These are phyloP conservation scores for Merodon equestris DNA, from an alignment of 2,888 invertebrate species.

Conservation along the genomic window DNA sequence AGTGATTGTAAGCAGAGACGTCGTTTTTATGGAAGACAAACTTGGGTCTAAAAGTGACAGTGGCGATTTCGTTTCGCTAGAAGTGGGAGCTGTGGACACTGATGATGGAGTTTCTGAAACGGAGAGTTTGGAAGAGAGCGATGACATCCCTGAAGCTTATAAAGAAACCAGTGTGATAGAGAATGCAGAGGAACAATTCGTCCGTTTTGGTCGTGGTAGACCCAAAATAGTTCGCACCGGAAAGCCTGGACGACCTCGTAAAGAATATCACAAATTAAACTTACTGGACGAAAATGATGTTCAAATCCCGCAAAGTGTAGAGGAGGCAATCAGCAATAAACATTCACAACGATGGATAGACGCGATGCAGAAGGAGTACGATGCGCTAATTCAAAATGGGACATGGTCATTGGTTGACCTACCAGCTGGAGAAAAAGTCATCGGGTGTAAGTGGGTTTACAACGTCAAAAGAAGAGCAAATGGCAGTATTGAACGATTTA, in stretches of 20 bases:
- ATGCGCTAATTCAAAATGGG: conserved; percentile 3
- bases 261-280: neutral
- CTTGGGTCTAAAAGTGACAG: too few relatives aligned
- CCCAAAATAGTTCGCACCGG: conserved; percentile 4
- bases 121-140: too few relatives aligned
- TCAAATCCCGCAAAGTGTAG: conserved; percentile 5
- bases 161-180: neutral
- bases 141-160: too few relatives aligned
- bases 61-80: too few relatives aligned
- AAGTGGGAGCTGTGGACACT: too few relatives aligned
- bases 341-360: neutral
- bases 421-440: conserved; percentile 15
- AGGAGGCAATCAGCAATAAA: neutral
- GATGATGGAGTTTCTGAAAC: too few relatives aligned
- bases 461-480: neutral
- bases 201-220: neutral
- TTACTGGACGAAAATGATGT: too few relatives aligned
- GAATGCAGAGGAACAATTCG: neutral
- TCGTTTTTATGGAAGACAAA: too few relatives aligned
- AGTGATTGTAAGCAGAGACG: too few relatives aligned
- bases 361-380: conserved; percentile 5
- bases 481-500: conserved; percentile 32
- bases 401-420: conserved; percentile 12
- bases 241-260: too few relatives aligned
- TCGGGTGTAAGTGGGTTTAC: neutral